These are phyloP conservation scores for Halesus radiatus DNA, from an alignment of 1,140 invertebrate species.

Conservation along the genomic window DNA sequence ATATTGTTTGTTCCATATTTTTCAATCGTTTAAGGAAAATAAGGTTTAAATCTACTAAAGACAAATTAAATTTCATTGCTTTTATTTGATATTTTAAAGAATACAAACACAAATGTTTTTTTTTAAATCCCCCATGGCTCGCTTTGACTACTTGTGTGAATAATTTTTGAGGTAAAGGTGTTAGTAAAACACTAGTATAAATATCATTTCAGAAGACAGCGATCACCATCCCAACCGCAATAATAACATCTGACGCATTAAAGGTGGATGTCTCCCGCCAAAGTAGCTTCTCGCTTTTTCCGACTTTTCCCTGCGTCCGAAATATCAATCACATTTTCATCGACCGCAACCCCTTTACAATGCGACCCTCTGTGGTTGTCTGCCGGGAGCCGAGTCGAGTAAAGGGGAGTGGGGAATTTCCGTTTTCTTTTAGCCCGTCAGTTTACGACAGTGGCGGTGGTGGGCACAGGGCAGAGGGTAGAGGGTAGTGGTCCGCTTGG, in stretches of 20 bases:
- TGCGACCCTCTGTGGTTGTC: neutral
- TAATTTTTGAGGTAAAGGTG: no score
- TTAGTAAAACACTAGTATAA: no score
- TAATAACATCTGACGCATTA: neutral
- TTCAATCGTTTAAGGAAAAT: no score
- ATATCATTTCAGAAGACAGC: no score
- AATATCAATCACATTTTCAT: conserved; percentile 38
- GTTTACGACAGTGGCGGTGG: conserved; percentile 24
- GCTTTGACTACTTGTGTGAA: no score
- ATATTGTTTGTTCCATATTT: no score
- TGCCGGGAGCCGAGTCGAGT: neutral
- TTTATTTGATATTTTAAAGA: no score
- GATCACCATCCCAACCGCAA: no score
- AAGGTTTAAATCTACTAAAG: no score
- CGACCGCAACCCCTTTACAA: conserved; percentile 34
- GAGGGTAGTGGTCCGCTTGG: neutral
- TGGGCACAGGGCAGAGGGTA: neutral
- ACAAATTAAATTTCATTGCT: no score
- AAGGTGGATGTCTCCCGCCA: neutral
- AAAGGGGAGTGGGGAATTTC: neutral
- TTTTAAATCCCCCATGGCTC: no score
- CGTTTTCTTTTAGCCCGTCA: conserved; percentile 36
- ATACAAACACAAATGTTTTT: no score
- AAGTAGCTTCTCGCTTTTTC: conserved; percentile 21
- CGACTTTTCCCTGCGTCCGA: conserved; percentile 24